phyloP scores from a whole-genome alignment of 2,888 invertebrate species.

The Lithosia quadra region DNA sequence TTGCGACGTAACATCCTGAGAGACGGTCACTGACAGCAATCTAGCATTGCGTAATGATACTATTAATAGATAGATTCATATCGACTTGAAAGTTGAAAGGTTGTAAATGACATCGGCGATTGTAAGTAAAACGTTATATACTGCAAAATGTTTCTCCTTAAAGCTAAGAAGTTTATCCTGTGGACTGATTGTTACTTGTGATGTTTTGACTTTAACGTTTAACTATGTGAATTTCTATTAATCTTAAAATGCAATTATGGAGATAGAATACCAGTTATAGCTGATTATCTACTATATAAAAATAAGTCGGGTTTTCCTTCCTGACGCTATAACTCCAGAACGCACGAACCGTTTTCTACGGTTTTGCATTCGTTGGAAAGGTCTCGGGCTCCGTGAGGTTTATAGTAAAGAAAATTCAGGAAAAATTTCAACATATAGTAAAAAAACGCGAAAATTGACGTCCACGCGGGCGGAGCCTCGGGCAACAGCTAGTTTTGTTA shows the following conservation, averaged over 20 bases:
- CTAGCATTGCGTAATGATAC: conserved; percentile 29
- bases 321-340: too few species aligned
- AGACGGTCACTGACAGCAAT: conserved; percentile 47
- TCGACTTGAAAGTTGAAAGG: not conserved
- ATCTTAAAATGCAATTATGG: not conserved
- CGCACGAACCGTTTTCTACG: too few species aligned
- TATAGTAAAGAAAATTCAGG: too few species aligned
- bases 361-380: too few species aligned
- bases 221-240: conserved; percentile 11
- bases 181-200: not conserved
- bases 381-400: too few species aligned
- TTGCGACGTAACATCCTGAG: conserved; percentile 36
- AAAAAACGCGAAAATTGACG: too few species aligned
- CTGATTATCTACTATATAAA: not conserved
- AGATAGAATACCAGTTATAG: not conserved
- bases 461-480: too few species aligned
- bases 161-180: not conserved
- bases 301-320: too few species aligned
- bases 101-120: not conserved
- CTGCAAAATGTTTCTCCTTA: not conserved
- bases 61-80: conserved; percentile 38
- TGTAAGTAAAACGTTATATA: not conserved
- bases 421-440: too few species aligned
- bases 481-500: too few species aligned
- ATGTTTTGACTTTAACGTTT: not conserved